Evolutionary conservation across 2,888 invertebrate species (phyloP), one percentile per base, ranked within the genome.

Genomic region (Melitaea athalia): DNA sequence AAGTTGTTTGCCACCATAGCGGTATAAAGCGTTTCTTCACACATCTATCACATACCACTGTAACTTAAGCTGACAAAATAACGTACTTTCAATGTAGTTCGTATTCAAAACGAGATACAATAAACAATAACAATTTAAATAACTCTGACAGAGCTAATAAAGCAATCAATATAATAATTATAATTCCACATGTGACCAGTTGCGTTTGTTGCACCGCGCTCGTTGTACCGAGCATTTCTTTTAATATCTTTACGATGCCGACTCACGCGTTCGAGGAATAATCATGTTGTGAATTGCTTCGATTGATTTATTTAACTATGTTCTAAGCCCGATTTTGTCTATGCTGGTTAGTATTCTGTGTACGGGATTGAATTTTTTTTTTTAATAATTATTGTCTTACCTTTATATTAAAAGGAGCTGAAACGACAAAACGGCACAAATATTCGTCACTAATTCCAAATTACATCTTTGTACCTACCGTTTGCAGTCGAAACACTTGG

Each of bases 191-290:
- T 78, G 75, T 79, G 76, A 67, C 79, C 79, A 72, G 3, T 8
- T 38, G 6, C 71, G 68, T 76, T 76, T 76, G 75, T 70, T 61
- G 69, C 72, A 71, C 76, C 75, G 78, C 74, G 76, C 77, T 75
- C 77, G 72, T 80, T 78, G 11, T 38, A 38, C 38, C 81, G 81
- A 82, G 82, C 84, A 84, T 86, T 89, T 88, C 86, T 89, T 88
- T 89, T 87, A 88, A 88, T 88, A 86, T 87, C 85, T 85, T 84
- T 86, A 83, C 76, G 78, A 75, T 73, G 82, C 87, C 87, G 88
- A 84, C 84, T 73, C 74, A 72, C 71, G 76, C 71, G 70, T 86
- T 87, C 87, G 79, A 74, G 79, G 87, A 86, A 86, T 79, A 76
- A 81, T 82, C 70, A 74, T 67, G 72, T 66, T 65, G 67, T 70